Base-by-base conservation (phyloP, 1,140 invertebrate species). In the Geopemphigus sp. region DNA sequence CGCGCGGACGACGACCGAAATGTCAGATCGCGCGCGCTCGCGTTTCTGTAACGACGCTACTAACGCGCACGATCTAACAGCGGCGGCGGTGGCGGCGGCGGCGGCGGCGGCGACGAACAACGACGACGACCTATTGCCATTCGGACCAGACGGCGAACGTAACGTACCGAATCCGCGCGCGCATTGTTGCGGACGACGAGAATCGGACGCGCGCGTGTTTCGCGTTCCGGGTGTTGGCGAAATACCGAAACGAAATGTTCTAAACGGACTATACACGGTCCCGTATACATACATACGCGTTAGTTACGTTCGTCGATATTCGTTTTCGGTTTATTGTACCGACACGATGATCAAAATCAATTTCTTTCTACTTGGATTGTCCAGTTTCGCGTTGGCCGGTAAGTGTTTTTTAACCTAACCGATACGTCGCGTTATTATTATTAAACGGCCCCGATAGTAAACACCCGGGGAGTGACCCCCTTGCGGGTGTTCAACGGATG, bases 21-120 rank as follows among this genome's bases (percentile, higher is more conserved):
- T 66, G 63, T 66, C 63, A 66, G 63, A 66, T 66, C 63, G 63
- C 63, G 32, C 32, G 63, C 63, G 39, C 32, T 66, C 63, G 14
- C 63, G 63, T 66, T n/a, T 66, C 32, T 15, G 32, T n/a, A 32
- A 39, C 12, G 29, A 39, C 32, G 32, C 8, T 19, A 64, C 29
- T 64, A 66, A 66, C 14, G 63, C 63, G 63, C 63, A 66, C 63
- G 63, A 45, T 66, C 63, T 11, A 29, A 17, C 61, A 29, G 26
- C 29, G 29, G n/a, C n/a, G 32, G 11, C 10, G 29, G 0, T 19
- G 61, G 8, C 29, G 29, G 19, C 61, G 17, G 6, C 57, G 24
- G 14, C 57, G 12, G 15, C 61, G 61, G 32, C 32, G 32, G 32
- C 32, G 32, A 8, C 32, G 32, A 8, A 3, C 3, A 39, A 39